Evolutionary conservation across 2,888 invertebrate species (phyloP).

Genomic region (Drosophila picticornis): DNA sequence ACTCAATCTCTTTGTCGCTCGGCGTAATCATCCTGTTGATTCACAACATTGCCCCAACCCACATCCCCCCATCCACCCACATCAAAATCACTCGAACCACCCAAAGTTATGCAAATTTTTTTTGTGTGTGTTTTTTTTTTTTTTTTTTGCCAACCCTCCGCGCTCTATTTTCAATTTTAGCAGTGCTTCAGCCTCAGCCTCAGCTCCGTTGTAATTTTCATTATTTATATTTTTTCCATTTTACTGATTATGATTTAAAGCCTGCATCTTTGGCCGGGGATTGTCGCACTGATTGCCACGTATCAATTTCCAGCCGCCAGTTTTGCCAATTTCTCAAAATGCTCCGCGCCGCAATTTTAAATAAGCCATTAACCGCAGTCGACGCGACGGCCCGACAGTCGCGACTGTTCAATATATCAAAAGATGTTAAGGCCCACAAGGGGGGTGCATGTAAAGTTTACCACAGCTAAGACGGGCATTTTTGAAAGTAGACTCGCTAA

Average conservation of each 20-base stretch:
- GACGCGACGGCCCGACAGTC: slow-evolving; percentile 65
- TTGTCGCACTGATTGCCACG: slow-evolving; percentile 77
- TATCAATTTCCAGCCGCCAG: slow-evolving; percentile 82
- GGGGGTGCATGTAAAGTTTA: slow-evolving; percentile 3
- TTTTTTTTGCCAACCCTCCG: slow-evolving; percentile 66
- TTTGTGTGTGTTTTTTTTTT: slow-evolving; percentile 4
- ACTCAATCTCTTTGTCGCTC: slow-evolving; percentile 13
- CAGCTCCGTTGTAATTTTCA: slow-evolving; percentile 66
- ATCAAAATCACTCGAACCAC: slow-evolving; percentile 54
- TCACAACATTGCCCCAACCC: slow-evolving; percentile 54
- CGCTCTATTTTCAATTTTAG: slow-evolving; percentile 74
- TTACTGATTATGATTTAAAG: slow-evolving; percentile 83
- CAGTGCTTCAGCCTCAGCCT: slow-evolving; percentile 37
- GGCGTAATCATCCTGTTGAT: slow-evolving; percentile 76
- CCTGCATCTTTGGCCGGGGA: slow-evolving; percentile 49
- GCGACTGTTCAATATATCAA: slow-evolving; percentile 81
- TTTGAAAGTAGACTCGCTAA: neutral
- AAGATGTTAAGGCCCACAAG: slow-evolving; percentile 41
- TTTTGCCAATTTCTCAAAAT: slow-evolving; percentile 84
- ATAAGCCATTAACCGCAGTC: slow-evolving; percentile 84
- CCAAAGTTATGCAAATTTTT: slow-evolving; percentile 74
- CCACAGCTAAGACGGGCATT: neutral
- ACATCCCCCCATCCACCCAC: neutral
- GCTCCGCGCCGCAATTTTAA: slow-evolving; percentile 76
- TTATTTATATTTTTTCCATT: slow-evolving; percentile 82